Percentiles rank a stretch among this genome's conserved stretches.
Evolutionary conservation across 1,140 invertebrate genomes (phyloP).

Genomic region (Watersipora subatra): DNA sequence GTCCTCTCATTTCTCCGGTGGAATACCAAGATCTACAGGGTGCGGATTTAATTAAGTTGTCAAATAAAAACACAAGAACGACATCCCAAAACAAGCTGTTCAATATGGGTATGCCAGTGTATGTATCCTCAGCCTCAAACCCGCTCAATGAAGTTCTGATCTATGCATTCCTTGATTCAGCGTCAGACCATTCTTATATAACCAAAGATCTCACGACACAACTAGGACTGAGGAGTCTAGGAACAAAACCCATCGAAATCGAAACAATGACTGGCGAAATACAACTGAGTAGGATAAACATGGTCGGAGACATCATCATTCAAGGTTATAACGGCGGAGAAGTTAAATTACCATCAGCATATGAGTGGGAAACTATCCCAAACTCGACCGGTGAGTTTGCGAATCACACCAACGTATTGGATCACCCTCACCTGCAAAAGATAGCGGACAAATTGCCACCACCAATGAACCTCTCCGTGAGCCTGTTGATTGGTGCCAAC

Average conservation of each 20-base stretch:
- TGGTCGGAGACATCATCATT: background rate
- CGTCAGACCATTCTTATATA: background rate
- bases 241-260: background rate
- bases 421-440: background rate
- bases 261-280: background rate
- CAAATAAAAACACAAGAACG: background rate
- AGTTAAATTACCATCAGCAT: background rate
- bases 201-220: background rate
- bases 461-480: background rate
- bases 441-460: background rate
- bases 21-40: background rate
- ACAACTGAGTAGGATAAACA: background rate
- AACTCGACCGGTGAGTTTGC: background rate
- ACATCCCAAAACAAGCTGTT: background rate
- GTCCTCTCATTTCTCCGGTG: background rate
- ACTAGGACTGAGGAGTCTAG: background rate
- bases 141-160: background rate
- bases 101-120: background rate
- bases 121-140: background rate
- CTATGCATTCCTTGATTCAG: background rate
- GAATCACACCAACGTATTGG: background rate
- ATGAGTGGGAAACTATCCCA: background rate
- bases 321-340: background rate
- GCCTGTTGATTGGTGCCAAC: background rate
- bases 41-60: background rate